Base-by-base conservation (phyloP, 1,140 invertebrate species). In the Drosophila nasuta region DNA sequence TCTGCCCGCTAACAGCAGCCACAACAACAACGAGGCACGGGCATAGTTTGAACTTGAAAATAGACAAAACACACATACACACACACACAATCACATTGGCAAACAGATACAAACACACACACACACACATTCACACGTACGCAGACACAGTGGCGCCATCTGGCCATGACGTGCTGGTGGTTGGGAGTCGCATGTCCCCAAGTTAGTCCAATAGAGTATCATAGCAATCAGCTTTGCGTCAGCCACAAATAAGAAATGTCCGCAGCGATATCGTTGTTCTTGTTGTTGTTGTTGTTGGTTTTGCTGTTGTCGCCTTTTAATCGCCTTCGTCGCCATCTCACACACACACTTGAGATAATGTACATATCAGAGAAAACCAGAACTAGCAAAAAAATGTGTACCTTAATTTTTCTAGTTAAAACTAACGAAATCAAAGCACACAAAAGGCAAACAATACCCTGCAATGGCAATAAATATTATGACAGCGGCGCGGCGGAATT, bases 11-110 rank as follows among this genome's bases (percentile, higher is more conserved):
- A 13, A 5, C 46, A 33, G 13, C 51, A 66, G 41, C 43, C 48
- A 67, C 11, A 45, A 17, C 13, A 38, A 41, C 35, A 57, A 58
- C 49, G 41, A 72, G 25, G 20, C 64, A 67, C 35, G 33, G 66
- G 30, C 70, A 48, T 48, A 48, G 48, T 41, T 75, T 75, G 72
- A 70, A 70, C 72, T 75, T 75, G 66, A 75, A 63, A 70, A 58
- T 59, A 56, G 35, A 25, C 54, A 58, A 49, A 25, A 51, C 43
- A 74, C 41, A 30, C 30, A 68, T 15, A 59, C 46, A 38, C 28
- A 41, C 17, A 20, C 2, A 20, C 11, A 58, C 11, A 25, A 25
- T 3, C 20, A 25, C 20, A 25, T 25, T 25, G 7, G 8, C 35
- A 38, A 10, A 8, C 7, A 38, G 35, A 38, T 3, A 38, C 20